These are phyloP conservation scores for Cetoscarus ocellatus DNA, from an alignment of 2,797 vertebrate genomes.

Conservation along the genomic window DNA sequence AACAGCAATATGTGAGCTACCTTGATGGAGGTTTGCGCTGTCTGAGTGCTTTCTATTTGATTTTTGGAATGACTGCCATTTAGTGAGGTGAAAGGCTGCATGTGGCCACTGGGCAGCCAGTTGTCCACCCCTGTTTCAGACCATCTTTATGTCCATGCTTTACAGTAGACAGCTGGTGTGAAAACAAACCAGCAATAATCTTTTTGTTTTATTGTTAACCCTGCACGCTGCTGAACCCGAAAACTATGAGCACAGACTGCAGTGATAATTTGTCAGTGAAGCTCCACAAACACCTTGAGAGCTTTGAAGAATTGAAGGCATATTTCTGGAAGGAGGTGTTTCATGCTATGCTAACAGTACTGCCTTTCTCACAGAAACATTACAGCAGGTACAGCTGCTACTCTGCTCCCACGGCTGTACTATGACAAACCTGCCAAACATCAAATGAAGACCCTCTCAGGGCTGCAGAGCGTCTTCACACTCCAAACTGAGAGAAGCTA, in stretches of 20 bases:
- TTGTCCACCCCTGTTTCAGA: no score
- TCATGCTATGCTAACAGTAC: background rate
- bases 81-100: no score
- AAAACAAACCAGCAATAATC: no score
- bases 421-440: conserved; percentile 44
- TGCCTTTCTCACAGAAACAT: conserved; percentile 31
- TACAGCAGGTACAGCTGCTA: conserved; percentile 21
- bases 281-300: conserved; percentile 31
- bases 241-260: background rate
- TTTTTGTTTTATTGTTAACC: conserved; percentile 1
- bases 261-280: conserved; percentile 9
- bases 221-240: background rate
- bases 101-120: no score
- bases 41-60: no score
- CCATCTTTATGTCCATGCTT: no score
- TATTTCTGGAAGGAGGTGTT: conserved; percentile 15
- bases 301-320: conserved; percentile 44
- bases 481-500: conserved; percentile 14
- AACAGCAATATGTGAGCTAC: no score
- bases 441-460: conserved; percentile 37
- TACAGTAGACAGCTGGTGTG: background rate
- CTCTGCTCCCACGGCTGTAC: conserved; percentile 36
- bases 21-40: no score
- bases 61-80: no score
- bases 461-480: conserved; percentile 2